These are phyloP conservation scores for Drosophila biarmipes DNA, from an alignment of 1,140 invertebrate genomes.

Conservation along the genomic window DNA sequence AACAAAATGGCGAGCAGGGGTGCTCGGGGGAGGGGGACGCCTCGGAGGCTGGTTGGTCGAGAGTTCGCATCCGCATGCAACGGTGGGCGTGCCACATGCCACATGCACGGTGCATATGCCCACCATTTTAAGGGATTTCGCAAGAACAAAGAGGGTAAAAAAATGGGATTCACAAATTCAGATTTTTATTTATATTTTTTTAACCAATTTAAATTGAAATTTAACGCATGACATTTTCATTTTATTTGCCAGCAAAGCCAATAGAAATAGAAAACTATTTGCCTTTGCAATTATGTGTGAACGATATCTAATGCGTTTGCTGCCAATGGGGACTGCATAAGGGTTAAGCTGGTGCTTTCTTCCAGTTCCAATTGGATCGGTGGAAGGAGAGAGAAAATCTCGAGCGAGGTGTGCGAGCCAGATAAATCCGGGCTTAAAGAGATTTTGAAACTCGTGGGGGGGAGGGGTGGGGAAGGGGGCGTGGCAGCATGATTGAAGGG, in stretches of 20 bases:
- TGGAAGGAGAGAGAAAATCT: neutral
- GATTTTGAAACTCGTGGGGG: neutral
- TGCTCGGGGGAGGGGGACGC: neutral
- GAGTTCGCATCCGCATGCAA: constrained; percentile 6
- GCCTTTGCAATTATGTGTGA: neutral
- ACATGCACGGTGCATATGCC: constrained; percentile 5
- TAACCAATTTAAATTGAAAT: neutral
- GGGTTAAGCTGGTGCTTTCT: neutral
- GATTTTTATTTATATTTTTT: no score
- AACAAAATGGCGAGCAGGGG: constrained; percentile 33
- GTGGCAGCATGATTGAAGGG: neutral
- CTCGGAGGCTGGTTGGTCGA: constrained; percentile 1
- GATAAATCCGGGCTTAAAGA: neutral
- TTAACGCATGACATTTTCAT: no score
- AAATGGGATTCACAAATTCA: neutral
- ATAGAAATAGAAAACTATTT: neutral
- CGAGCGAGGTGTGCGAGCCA: neutral
- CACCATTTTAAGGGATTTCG: constrained; percentile 3
- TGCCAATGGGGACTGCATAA: neutral
- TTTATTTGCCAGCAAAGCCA: neutral
- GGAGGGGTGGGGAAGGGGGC: neutral
- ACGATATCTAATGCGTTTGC: no score
- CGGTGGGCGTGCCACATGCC: constrained; percentile 31
- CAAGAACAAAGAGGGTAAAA: constrained; percentile 6
- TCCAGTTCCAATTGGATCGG: neutral